These are phyloP conservation scores for Amphipoea oculea DNA, from an alignment of 2,888 invertebrate genomes.

Conservation along the genomic window DNA sequence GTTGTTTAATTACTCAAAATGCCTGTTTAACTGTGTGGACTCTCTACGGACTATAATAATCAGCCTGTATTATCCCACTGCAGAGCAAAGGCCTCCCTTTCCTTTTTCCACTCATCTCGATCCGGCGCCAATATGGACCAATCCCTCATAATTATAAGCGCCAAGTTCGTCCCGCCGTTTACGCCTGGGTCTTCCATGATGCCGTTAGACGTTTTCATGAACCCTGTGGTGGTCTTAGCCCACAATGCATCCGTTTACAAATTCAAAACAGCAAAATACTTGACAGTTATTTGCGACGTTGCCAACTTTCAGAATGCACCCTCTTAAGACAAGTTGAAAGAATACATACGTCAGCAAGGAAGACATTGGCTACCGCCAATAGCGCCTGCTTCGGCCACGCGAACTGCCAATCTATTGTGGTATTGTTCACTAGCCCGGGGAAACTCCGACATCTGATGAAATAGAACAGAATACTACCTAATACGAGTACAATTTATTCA, in stretches of 20 bases:
- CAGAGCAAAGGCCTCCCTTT: too few relatives aligned
- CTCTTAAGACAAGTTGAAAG: not conserved
- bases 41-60: not conserved
- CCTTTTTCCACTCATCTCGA: too few relatives aligned
- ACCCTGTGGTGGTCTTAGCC: too few relatives aligned
- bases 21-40: not conserved
- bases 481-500: not conserved
- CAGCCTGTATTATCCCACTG: too few relatives aligned
- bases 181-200: too few relatives aligned
- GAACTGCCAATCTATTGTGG: slow-evolving; percentile 98
- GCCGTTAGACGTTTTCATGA: too few relatives aligned
- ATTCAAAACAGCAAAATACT: not conserved
- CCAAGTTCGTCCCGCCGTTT: too few relatives aligned
- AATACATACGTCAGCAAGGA: slow-evolving; percentile 92
- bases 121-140: too few relatives aligned
- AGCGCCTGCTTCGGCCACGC: slow-evolving; percentile 98
- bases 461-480: not conserved
- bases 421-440: slow-evolving; percentile 97
- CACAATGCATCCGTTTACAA: too few relatives aligned
- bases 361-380: slow-evolving; percentile 96
- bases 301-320: not conserved
- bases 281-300: not conserved
- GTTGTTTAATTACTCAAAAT: not conserved
- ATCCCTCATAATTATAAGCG: too few relatives aligned
- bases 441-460: slow-evolving; percentile 94